phyloP scores from a whole-genome alignment of 2,797 vertebrate genomes.

The Monodelphis domestica region DNA sequence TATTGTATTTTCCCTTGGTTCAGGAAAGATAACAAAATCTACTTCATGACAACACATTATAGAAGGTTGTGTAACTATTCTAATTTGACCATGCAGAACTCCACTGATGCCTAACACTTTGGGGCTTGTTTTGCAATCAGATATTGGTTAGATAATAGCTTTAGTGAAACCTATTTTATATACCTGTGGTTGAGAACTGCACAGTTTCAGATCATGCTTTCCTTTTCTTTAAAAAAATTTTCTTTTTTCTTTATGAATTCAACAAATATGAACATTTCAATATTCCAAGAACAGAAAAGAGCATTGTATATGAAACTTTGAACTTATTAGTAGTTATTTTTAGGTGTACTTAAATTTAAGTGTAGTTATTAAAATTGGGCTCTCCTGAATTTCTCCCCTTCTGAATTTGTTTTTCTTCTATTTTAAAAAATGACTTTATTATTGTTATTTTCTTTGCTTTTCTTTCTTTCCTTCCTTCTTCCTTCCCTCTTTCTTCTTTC shows the following conservation, averaged over 20 bases:
- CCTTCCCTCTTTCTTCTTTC: neutral
- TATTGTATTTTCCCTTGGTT: slow-evolving; percentile 20
- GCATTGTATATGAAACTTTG: neutral
- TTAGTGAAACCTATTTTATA: neutral
- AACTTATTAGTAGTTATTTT: neutral
- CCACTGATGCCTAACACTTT: slow-evolving; percentile 14
- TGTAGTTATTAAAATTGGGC: neutral
- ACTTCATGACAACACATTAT: neutral
- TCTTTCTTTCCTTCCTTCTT: neutral
- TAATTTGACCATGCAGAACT: slow-evolving; percentile 20
- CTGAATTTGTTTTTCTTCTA: neutral
- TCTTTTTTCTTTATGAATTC: neutral
- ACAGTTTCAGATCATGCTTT: slow-evolving; percentile 20
- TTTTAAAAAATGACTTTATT: neutral
- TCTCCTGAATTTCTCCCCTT: too few relatives aligned
- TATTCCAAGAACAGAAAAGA: neutral
- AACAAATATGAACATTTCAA: neutral
- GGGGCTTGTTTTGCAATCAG: slow-evolving; percentile 36
- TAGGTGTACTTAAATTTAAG: neutral
- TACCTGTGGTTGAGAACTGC: neutral
- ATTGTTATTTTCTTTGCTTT: neutral
- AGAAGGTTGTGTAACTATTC: neutral
- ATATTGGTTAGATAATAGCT: neutral
- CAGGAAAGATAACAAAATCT: slow-evolving; percentile 19
- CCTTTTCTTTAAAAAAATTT: slow-evolving; percentile 4